These are phyloP conservation scores for Syncerus caffer DNA, from an alignment of 2,797 vertebrate genomes.

Conservation along the genomic window DNA sequence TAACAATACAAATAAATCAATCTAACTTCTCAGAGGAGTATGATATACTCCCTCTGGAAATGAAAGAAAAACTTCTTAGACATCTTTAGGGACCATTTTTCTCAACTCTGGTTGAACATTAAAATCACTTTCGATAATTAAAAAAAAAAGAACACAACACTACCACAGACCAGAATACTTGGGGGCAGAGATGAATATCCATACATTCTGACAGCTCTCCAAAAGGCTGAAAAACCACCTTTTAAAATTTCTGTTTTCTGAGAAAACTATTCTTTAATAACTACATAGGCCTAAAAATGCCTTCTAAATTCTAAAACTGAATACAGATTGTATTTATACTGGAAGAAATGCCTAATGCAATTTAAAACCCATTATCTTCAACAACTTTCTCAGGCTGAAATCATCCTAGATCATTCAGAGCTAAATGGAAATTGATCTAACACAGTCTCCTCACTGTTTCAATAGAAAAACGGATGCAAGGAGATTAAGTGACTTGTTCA, in stretches of 20 bases:
- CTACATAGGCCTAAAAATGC: background rate
- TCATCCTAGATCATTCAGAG: background rate
- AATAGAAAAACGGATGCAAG: background rate
- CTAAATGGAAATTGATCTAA: background rate
- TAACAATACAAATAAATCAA: background rate
- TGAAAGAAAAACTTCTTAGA: background rate
- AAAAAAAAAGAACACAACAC: background rate
- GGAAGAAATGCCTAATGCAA: background rate
- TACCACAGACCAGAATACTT: background rate
- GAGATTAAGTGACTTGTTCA: background rate
- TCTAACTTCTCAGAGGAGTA: background rate
- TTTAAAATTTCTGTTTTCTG: background rate
- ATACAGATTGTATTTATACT: background rate
- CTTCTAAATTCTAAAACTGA: slow-evolving; percentile 21
- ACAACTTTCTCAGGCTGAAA: background rate
- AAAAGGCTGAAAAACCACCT: background rate
- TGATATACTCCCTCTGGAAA: background rate
- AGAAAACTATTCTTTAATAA: slow-evolving; percentile 25
- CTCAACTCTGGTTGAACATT: background rate
- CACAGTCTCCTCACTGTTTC: background rate
- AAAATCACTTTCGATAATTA: background rate
- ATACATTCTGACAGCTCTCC: background rate
- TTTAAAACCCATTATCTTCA: background rate
- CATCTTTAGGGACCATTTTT: background rate
- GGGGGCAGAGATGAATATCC: background rate